These are phyloP conservation scores for Anableps anableps DNA, from an alignment of 2,797 vertebrate species.

Conservation along the genomic window DNA sequence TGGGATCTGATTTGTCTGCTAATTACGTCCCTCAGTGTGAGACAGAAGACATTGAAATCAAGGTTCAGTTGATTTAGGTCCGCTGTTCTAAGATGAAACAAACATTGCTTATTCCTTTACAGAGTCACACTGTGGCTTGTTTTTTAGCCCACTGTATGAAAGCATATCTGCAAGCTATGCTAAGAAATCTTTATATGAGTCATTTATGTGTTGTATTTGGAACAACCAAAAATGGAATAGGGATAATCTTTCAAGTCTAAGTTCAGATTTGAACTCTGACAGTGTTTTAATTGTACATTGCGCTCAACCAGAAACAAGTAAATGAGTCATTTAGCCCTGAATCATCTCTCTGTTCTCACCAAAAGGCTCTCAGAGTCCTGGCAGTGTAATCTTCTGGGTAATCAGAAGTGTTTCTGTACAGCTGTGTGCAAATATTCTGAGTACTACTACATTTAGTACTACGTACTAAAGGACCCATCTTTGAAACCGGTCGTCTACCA, in stretches of 20 bases:
- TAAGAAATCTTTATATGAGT: not conserved
- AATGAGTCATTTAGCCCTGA: constrained; percentile 35
- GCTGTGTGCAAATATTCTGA: constrained; percentile 38
- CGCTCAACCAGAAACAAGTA: constrained; percentile 15
- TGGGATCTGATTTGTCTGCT: constrained; percentile 22
- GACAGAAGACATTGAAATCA: constrained; percentile 15
- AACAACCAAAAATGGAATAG: constrained; percentile 5
- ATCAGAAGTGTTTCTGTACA: constrained; percentile 49
- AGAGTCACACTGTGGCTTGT: not conserved
- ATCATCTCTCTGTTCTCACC: constrained; percentile 35
- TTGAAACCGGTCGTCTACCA: constrained; percentile 32
- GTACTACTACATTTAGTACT: constrained; percentile 20
- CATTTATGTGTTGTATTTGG: not conserved
- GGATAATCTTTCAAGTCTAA: constrained; percentile 12
- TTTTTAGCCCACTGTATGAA: not conserved
- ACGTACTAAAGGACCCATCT: constrained; percentile 34
- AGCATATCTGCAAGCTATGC: not conserved
- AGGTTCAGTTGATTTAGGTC: constrained; percentile 10
- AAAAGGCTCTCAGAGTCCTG: constrained; percentile 33
- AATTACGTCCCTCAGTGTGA: constrained; percentile 8
- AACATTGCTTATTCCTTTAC: constrained; percentile 5
- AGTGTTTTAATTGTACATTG: constrained; percentile 28
- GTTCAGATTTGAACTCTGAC: constrained; percentile 17
- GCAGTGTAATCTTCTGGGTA: constrained; percentile 27
- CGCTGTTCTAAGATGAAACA: constrained; percentile 4